Conservation (phyloP, 2,113 vertebrate species). For the Leuciscus idus region DNA sequence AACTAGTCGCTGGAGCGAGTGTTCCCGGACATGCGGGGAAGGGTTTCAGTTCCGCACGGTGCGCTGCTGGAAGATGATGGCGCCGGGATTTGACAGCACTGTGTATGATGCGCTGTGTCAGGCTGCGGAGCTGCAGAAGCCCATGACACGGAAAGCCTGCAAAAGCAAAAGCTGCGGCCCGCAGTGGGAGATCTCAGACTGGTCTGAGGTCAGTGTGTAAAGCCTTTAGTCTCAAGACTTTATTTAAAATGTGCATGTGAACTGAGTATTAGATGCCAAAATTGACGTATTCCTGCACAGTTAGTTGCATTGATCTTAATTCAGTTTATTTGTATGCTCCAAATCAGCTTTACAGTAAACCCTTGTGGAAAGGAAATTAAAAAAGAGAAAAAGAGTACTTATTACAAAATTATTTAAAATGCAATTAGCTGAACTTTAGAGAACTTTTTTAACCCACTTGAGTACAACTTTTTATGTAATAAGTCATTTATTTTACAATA, state of each 20-base stretch:
- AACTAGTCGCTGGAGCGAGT: conserved; percentile 89
- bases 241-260: background rate
- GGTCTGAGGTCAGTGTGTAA: conserved; percentile 81
- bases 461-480: no score
- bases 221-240: background rate
- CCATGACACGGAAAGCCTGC: conserved; percentile 85
- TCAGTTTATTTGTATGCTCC: background rate
- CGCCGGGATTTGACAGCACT: conserved; percentile 86
- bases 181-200: conserved; percentile 86
- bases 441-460: no score
- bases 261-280: background rate
- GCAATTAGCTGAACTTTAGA: no score
- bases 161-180: conserved; percentile 86
- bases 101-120: conserved; percentile 87
- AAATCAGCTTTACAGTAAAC: background rate
- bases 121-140: conserved; percentile 80
- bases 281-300: background rate
- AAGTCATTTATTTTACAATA: no score
- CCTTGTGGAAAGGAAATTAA: background rate
- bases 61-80: conserved; percentile 93
- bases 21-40: conserved; percentile 85
- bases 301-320: background rate
- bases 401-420: background rate
- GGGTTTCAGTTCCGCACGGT: conserved; percentile 85
- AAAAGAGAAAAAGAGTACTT: background rate